A percentile compares a stretch with the other conserved stretches of the same genome.
These are phyloP conservation scores for Apamea epomidion DNA, from an alignment of 2,888 invertebrate genomes.

Conservation along the genomic window DNA sequence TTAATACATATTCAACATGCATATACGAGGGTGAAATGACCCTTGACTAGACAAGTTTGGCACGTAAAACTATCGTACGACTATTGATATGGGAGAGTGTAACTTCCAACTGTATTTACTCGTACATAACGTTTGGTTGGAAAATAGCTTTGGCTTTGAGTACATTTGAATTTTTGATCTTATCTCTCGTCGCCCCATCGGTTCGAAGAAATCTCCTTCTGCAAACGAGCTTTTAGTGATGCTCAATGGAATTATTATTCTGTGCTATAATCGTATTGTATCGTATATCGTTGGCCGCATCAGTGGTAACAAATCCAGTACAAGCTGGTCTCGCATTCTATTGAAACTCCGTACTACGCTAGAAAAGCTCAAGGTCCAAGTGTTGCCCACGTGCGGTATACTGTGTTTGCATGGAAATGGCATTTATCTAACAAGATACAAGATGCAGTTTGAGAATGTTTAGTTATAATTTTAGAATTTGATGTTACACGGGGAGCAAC, in stretches of 20 bases:
- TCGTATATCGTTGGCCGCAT: no score
- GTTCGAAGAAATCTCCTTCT: conserved; percentile 29
- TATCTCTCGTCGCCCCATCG: conserved; percentile 42
- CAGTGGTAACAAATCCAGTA: background rate
- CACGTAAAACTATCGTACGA: conserved; percentile 33
- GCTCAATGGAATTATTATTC: conserved; percentile 1
- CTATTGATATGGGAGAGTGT: conserved; percentile 18
- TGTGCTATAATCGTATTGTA: background rate
- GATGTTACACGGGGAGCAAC: no score
- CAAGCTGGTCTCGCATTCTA: background rate
- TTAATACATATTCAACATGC: conserved; percentile 41
- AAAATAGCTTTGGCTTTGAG: conserved; percentile 33
- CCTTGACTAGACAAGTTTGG: conserved; percentile 39
- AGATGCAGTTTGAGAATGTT: background rate
- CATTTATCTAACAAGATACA: background rate
- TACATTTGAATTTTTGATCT: conserved; percentile 40
- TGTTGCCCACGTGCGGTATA: no score
- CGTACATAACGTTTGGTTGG: conserved; percentile 35
- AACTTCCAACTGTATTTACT: conserved; percentile 34
- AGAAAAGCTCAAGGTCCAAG: background rate
- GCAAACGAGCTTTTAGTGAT: conserved; percentile 45
- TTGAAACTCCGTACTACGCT: background rate
- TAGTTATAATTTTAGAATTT: background rate
- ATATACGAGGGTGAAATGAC: conserved; percentile 31
- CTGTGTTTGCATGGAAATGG: background rate